Conservation (phyloP, 2,888 invertebrate species). For the Eudemis profundana region DNA sequence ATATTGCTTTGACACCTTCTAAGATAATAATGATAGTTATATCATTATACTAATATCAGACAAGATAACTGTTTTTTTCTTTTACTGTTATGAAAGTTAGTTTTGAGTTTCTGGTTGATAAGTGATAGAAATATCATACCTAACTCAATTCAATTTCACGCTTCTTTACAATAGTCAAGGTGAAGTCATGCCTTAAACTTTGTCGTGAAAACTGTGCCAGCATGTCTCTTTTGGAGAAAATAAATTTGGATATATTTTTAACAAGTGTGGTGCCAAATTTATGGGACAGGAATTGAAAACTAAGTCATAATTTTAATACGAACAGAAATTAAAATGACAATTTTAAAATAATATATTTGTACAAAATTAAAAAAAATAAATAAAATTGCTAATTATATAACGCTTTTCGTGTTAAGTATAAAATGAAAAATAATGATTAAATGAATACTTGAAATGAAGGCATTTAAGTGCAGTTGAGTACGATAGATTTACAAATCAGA, state of each 20-base stretch:
- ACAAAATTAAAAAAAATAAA: conserved; percentile 53
- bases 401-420: conserved; percentile 54
- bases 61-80: conserved; percentile 7
- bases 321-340: conserved; percentile 36
- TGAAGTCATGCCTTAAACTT: conserved; percentile 12
- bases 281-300: conserved; percentile 70
- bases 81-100: background rate
- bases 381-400: conserved; percentile 51
- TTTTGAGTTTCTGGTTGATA: background rate
- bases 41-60: conserved; percentile 18
- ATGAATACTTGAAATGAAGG: conserved; percentile 50
- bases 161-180: conserved; percentile 11
- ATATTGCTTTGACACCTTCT: background rate
- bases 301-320: conserved; percentile 38
- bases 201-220: conserved; percentile 18
- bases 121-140: background rate
- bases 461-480: conserved; percentile 41
- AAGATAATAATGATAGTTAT: background rate
- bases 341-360: conserved; percentile 46
- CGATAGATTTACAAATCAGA: conserved; percentile 46
- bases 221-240: conserved; percentile 9
- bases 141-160: conserved; percentile 1
- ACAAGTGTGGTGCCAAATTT: conserved; percentile 55
- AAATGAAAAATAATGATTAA: conserved; percentile 46
- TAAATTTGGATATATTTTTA: conserved; percentile 37